Evolutionary conservation across 2,888 invertebrate genomes (phyloP), one percentile per base, ranked within the genome.

Genomic region (Temnothorax rugatulus): DNA sequence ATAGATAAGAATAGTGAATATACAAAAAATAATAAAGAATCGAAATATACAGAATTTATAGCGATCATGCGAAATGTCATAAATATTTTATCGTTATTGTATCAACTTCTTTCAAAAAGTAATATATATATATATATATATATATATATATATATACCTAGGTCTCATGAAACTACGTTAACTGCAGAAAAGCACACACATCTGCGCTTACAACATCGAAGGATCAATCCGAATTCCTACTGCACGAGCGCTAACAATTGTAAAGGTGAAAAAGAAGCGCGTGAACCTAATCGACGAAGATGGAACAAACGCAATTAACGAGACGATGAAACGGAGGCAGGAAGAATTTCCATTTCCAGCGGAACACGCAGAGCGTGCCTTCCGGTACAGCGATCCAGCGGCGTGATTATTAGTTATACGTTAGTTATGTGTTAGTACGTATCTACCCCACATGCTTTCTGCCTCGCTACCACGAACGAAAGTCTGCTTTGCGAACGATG

Each of bases 301-400:
- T 61, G 41, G n/a, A n/a, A n/a, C n/a, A n/a, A n/a, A n/a, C n/a
- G 71, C 84, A 83, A 75, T 71, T 81, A 76, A 25, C 59, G 41
- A 83, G 59, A 66, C 75, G 89, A 88, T 87, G 81, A 25, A 73
- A 75, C 74, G 64, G 41, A 71, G 68, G 88, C 84, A 82, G 81
- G 84, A 87, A 87, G 90, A 92, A 92, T 92, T 93, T 92, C 91
- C 93, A 93, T 93, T 94, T 93, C 90, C 90, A 93, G 88, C 86
- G 91, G 89, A 91, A 92, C 90, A 89, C 90, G 86, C 91, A 91
- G 91, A 93, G 90, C 93, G 92, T 93, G 89, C 87, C 94, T 94
- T 94, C 93, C 93, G 94, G 94, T 94, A 91, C 92, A 92, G 90
- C 90, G 92, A 92, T 92, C 92, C 86, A 84, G 68, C 57, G 25